phyloP scores from a whole-genome alignment of 1,140 invertebrate species.

The Aphidius ervi region DNA sequence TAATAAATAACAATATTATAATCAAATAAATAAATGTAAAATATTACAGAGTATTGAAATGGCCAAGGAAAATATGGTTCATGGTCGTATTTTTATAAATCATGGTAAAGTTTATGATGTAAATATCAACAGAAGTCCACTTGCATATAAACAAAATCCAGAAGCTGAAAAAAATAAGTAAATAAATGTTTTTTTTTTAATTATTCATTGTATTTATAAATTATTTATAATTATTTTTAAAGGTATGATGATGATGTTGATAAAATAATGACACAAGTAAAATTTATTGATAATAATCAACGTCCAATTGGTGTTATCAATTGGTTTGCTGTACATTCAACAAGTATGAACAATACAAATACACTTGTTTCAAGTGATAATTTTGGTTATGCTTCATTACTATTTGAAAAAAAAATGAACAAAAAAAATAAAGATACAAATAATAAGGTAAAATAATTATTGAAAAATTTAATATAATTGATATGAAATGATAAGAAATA shows the following conservation, averaged over 20 bases:
- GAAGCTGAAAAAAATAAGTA: constrained; percentile 72
- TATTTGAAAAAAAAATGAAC: constrained; percentile 80
- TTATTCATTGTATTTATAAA: neutral
- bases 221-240: constrained; percentile 25
- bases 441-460: constrained; percentile 5
- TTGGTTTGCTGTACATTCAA: constrained; percentile 93
- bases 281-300: constrained; percentile 60
- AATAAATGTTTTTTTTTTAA: constrained; percentile 26
- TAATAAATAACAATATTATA: neutral
- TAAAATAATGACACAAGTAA: constrained; percentile 76
- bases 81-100: constrained; percentile 66
- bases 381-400: constrained; percentile 81
- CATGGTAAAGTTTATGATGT: constrained; percentile 69
- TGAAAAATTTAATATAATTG: neutral
- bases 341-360: constrained; percentile 95
- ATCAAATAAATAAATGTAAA: too few relatives aligned
- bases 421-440: constrained; percentile 38
- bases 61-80: constrained; percentile 67
- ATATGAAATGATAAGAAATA: neutral
- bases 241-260: constrained; percentile 81
- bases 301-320: constrained; percentile 71
- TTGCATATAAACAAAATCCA: constrained; percentile 82
- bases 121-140: constrained; percentile 88
- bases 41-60: constrained; percentile 67
- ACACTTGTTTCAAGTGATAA: constrained; percentile 85